These are phyloP conservation scores for Collichthys lucidus DNA, from an alignment of 2,113 vertebrate species.

Conservation along the genomic window DNA sequence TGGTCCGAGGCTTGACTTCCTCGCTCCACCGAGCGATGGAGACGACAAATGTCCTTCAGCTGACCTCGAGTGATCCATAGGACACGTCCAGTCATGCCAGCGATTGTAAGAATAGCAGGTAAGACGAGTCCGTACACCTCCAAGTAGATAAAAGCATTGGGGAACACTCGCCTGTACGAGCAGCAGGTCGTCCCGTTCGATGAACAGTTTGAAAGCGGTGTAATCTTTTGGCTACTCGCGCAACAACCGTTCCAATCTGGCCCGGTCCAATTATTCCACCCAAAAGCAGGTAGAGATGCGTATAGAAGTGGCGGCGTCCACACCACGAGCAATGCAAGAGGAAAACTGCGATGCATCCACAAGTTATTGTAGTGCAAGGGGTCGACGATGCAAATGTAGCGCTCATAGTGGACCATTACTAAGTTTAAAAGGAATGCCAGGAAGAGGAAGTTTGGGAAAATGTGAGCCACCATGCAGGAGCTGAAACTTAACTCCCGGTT, in stretches of 20 bases:
- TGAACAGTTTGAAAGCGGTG: constrained; percentile 32
- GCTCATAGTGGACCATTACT: constrained; percentile 90
- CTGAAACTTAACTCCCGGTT: constrained; percentile 77
- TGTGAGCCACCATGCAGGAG: constrained; percentile 84
- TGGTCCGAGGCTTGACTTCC: constrained; percentile 68
- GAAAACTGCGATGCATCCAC: constrained; percentile 86
- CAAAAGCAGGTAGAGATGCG: constrained; percentile 87
- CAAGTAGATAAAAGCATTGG: constrained; percentile 88
- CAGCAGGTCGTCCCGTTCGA: constrained; percentile 77
- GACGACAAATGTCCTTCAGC: constrained; percentile 86
- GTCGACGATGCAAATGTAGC: constrained; percentile 86
- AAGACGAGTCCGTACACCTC: constrained; percentile 90
- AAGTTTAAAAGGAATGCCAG: constrained; percentile 91
- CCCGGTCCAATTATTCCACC: constrained; percentile 87
- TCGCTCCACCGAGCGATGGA: constrained; percentile 85
- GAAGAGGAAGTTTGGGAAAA: constrained; percentile 91
- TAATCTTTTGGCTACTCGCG: neutral
- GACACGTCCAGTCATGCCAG: constrained; percentile 83
- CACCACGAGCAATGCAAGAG: constrained; percentile 80
- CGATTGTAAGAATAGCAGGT: constrained; percentile 86
- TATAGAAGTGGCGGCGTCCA: constrained; percentile 87
- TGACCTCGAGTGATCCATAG: constrained; percentile 86
- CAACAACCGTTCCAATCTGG: constrained; percentile 59
- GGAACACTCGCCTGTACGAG: constrained; percentile 85
- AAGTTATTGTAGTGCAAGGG: constrained; percentile 83